These are phyloP conservation scores for Megaleporinus macrocephalus DNA, from an alignment of 2,113 vertebrate species.

Conservation along the genomic window DNA sequence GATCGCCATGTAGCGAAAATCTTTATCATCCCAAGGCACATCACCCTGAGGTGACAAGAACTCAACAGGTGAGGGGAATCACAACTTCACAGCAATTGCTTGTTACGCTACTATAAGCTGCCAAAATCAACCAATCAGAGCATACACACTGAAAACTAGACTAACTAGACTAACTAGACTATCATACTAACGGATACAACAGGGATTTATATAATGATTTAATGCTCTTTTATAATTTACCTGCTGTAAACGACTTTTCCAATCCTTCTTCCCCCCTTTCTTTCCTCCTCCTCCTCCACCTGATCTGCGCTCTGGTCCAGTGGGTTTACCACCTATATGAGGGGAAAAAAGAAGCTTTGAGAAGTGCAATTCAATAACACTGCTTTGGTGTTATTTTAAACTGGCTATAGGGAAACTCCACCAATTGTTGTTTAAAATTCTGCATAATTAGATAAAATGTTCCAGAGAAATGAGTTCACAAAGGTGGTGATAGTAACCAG, in stretches of 20 bases:
- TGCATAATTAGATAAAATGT: too few species aligned
- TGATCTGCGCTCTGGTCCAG: conserved; percentile 46
- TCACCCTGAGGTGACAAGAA: conserved; percentile 69
- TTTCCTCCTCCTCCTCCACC: conserved; percentile 58
- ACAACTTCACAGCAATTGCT: too few species aligned
- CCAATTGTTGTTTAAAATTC: too few species aligned
- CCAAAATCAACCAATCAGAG: neutral
- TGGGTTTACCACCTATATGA: conserved; percentile 52
- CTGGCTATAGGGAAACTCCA: too few species aligned
- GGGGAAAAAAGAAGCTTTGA: neutral
- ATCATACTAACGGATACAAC: neutral
- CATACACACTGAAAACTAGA: neutral
- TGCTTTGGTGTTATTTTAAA: neutral
- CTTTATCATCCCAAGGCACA: conserved; percentile 82
- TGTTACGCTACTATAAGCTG: neutral
- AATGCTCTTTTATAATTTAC: conserved; percentile 33
- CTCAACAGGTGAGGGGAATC: neutral
- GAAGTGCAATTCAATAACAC: neutral
- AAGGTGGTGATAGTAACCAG: too few species aligned
- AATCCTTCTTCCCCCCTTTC: conserved; percentile 68
- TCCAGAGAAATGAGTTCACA: too few species aligned
- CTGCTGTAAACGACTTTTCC: conserved; percentile 76
- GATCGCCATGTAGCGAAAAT: conserved; percentile 71
- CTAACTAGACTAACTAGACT: too few species aligned
- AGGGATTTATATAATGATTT: neutral